Percentiles rank a stretch among this genome's conserved stretches.
These are phyloP conservation scores for Podocnemis expansa DNA, from an alignment of 2,113 vertebrate genomes.

Conservation along the genomic window DNA sequence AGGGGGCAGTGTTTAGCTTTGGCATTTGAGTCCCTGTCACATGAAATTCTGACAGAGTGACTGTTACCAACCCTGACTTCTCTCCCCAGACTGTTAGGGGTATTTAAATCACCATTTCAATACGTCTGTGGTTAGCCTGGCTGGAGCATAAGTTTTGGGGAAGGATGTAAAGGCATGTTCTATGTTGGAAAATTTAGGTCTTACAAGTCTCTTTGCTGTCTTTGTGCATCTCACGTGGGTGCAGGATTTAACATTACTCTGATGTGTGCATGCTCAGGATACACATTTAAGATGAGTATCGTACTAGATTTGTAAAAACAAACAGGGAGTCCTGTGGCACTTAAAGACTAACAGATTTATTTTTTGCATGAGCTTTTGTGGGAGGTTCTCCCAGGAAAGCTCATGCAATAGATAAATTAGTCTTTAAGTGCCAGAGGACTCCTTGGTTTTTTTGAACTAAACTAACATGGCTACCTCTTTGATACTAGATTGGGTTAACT, in stretches of 20 bases:
- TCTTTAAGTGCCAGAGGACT: too few relatives aligned
- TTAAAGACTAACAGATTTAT: too few relatives aligned
- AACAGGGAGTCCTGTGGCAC: too few relatives aligned
- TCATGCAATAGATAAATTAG: too few relatives aligned
- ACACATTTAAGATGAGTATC: neutral
- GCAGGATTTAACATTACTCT: neutral
- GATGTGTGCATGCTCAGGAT: neutral
- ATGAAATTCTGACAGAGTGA: neutral
- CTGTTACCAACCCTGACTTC: rapidly evolving
- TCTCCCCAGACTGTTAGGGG: neutral
- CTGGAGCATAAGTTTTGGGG: neutral
- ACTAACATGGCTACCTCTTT: too few relatives aligned
- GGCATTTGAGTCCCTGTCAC: too few relatives aligned
- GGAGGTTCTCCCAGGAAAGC: too few relatives aligned
- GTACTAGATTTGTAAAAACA: too few relatives aligned
- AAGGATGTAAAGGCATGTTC: neutral
- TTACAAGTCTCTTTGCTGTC: neutral
- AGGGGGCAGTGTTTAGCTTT: neutral
- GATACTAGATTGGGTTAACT: neutral
- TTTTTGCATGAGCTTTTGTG: too few relatives aligned
- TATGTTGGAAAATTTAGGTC: too few relatives aligned
- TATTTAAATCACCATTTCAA: neutral
- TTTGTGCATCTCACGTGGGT: neutral
- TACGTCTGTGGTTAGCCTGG: neutral
- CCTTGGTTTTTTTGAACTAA: too few relatives aligned